Evolutionary conservation across 92 coral and sea anemone genomes (phyloP).

Genomic region (Parazoanthus darwini): DNA sequence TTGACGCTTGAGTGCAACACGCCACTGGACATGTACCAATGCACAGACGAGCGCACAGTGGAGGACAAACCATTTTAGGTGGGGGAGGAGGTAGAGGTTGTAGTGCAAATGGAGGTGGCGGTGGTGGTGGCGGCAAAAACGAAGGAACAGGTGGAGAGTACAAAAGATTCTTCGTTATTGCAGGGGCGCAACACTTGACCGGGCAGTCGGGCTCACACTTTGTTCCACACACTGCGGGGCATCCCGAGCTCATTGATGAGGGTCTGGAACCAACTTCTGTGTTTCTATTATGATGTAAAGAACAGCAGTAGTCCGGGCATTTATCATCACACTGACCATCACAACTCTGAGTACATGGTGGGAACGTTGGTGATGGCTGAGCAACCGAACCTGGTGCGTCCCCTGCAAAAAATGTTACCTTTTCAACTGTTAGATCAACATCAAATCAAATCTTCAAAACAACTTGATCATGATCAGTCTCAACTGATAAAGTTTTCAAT

Average conservation of each 20-base stretch:
- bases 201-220: conserved; percentile 74
- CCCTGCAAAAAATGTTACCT: conserved; percentile 18
- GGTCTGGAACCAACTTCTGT: background rate
- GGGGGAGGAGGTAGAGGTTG: background rate
- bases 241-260: conserved; percentile 2
- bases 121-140: conserved; percentile 16
- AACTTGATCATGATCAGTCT: background rate
- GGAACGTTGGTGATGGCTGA: conserved; percentile 47
- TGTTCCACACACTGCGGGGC: conserved; percentile 57
- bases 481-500: no score
- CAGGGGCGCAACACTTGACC: conserved; percentile 58
- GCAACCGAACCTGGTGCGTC: conserved; percentile 74
- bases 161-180: background rate
- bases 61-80: conserved; percentile 38
- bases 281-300: background rate
- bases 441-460: background rate
- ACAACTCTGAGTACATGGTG: conserved; percentile 65
- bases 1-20: conserved; percentile 49
- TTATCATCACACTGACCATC: conserved; percentile 49
- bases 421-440: background rate
- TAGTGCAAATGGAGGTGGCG: background rate
- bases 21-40: conserved; percentile 59
- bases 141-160: conserved; percentile 4
- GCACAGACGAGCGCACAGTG: conserved; percentile 54
- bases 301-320: conserved; percentile 77